Evolutionary conservation across 2,797 vertebrate genomes (phyloP).

Genomic region (Hemitrygon akajei): DNA sequence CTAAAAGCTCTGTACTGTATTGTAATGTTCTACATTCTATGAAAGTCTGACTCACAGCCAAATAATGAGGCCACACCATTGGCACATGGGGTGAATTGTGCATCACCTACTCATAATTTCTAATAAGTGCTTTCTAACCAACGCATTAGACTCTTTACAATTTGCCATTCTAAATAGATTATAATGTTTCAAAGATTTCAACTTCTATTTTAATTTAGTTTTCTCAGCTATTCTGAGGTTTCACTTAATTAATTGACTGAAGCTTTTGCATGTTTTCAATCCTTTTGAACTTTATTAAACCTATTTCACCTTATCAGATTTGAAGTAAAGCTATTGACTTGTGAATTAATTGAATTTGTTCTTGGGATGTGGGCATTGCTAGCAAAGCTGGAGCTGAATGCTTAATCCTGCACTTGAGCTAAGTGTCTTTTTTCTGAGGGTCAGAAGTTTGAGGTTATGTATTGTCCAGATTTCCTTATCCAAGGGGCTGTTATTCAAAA

Average conservation of each 20-base stretch:
- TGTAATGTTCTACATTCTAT: too few relatives aligned
- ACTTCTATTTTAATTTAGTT: neutral
- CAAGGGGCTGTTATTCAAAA: too few relatives aligned
- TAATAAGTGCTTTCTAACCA: neutral
- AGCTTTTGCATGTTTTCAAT: neutral
- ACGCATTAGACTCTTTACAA: neutral
- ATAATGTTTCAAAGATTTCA: neutral
- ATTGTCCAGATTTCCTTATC: too few relatives aligned
- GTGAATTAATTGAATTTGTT: neutral
- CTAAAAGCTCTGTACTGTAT: too few relatives aligned
- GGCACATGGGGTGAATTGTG: neutral
- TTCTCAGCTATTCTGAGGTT: neutral
- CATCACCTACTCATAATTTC: neutral
- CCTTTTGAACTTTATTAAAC: neutral
- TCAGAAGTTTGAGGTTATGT: too few relatives aligned
- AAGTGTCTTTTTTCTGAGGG: too few relatives aligned
- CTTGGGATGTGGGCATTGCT: too few relatives aligned
- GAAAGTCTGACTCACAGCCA: neutral
- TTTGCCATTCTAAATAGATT: neutral
- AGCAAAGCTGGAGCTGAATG: too few relatives aligned
- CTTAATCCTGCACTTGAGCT: too few relatives aligned
- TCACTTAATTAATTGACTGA: neutral
- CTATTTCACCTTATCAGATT: neutral
- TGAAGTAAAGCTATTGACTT: neutral
- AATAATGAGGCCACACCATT: neutral